Percentiles rank a stretch among this genome's conserved stretches.
Conservation (phyloP, 2,113 vertebrate species). For the Hypocryptadius cinnamomeus region DNA sequence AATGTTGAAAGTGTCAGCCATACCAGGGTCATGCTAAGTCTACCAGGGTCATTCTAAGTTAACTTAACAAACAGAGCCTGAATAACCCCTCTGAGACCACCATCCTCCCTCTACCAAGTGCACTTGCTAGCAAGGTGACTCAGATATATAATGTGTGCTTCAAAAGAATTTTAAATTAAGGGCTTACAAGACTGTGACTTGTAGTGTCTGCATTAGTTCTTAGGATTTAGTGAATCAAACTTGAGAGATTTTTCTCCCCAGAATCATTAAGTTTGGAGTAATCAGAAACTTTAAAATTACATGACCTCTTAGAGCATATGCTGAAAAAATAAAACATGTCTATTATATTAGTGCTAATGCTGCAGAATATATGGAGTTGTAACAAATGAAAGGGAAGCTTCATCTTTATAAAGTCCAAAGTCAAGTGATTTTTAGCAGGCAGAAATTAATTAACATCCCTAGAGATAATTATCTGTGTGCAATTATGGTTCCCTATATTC, state of each 20-base stretch:
- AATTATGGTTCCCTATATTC: neutral
- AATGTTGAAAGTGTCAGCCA: neutral
- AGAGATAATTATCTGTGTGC: neutral
- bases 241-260: neutral
- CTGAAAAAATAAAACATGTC: neutral
- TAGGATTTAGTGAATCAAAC: neutral
- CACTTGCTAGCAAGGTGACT: neutral
- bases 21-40: neutral
- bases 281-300: neutral
- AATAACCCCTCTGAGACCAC: neutral
- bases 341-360: neutral
- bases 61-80: neutral
- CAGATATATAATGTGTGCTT: neutral
- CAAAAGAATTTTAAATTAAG: neutral
- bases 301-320: neutral
- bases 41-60: neutral
- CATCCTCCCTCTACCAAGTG: neutral
- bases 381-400: neutral
- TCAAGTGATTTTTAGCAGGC: neutral
- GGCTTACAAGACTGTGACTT: neutral
- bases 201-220: neutral
- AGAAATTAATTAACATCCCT: neutral
- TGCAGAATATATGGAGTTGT: neutral
- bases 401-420: neutral
- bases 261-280: neutral